A percentile compares a stretch with the other conserved stretches of the same genome.
Evolutionary conservation across 2,888 invertebrate species (phyloP).

Genomic region (Archips xylosteana): DNA sequence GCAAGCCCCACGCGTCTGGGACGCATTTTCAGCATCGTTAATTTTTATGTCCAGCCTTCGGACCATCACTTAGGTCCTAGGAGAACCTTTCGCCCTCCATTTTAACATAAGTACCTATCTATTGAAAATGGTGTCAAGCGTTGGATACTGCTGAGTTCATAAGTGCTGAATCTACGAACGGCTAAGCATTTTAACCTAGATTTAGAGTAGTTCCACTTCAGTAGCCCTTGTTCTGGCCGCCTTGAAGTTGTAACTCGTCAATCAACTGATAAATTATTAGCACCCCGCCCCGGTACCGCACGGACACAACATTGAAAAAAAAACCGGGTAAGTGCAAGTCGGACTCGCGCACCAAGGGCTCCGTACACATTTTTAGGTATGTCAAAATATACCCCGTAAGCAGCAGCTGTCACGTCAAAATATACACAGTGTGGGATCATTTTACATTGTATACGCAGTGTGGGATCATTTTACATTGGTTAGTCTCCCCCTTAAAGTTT

Average conservation of each 20-base stretch:
- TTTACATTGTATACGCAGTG: too few relatives aligned
- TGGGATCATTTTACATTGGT: too few relatives aligned
- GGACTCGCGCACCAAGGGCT: too few relatives aligned
- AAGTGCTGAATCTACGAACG: conserved; percentile 17
- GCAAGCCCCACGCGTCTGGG: neutral
- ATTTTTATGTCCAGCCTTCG: neutral
- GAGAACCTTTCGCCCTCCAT: neutral
- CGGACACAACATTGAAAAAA: too few relatives aligned
- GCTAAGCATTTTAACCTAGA: conserved; percentile 28
- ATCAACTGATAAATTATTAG: conserved; percentile 31
- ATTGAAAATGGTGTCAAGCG: conserved; percentile 23
- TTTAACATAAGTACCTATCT: neutral
- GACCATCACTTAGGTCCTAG: neutral
- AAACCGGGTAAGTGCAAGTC: too few relatives aligned
- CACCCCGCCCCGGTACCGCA: too few relatives aligned
- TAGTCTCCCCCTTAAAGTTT: too few relatives aligned
- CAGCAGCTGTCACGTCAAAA: too few relatives aligned
- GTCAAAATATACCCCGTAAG: too few relatives aligned
- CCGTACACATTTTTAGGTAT: too few relatives aligned
- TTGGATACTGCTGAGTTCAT: conserved; percentile 1
- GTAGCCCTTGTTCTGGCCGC: neutral
- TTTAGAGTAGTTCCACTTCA: conserved; percentile 21
- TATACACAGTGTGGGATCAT: too few relatives aligned
- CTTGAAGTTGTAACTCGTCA: conserved; percentile 14
- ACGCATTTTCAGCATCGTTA: neutral